Evolutionary conservation across 2,797 vertebrate species (phyloP).

Genomic region (Melanotaenia trifasciata): DNA sequence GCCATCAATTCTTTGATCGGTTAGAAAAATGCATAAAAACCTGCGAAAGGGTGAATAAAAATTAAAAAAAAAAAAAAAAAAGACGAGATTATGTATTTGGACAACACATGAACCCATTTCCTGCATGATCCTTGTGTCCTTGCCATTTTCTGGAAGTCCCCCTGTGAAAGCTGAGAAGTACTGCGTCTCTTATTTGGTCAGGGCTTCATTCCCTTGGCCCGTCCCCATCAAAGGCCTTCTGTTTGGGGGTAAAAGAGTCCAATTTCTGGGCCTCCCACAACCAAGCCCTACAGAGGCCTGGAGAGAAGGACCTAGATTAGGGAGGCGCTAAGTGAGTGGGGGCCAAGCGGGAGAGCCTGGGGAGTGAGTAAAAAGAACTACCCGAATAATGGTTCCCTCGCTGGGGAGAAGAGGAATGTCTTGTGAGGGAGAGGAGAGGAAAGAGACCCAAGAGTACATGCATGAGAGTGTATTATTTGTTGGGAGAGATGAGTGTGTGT

Average conservation of each 20-base stretch:
- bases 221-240: conserved; percentile 75
- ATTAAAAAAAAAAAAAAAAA: conserved; percentile 10
- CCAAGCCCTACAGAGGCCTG: conserved; percentile 48
- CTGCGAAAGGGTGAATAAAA: conserved; percentile 9
- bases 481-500: conserved; percentile 13
- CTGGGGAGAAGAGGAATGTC: conserved; percentile 74
- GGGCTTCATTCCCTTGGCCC: conserved; percentile 58
- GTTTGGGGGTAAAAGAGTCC: conserved; percentile 63
- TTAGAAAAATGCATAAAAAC: conserved; percentile 9
- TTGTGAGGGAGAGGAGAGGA: conserved; percentile 42
- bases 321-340: conserved; percentile 73
- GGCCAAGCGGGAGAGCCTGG: conserved; percentile 57
- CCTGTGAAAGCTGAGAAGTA: conserved; percentile 73
- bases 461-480: conserved; percentile 50
- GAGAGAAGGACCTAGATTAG: conserved; percentile 42
- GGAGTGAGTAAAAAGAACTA: conserved; percentile 57
- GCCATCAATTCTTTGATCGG: conserved; percentile 29
- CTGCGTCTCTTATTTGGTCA: conserved; percentile 53
- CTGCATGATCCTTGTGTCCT: conserved; percentile 51
- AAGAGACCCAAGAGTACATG: conserved; percentile 38
- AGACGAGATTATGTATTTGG: conserved; percentile 51
- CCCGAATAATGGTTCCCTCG: conserved; percentile 67
- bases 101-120: conserved; percentile 54
- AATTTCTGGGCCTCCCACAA: conserved; percentile 70
- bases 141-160: conserved; percentile 71